Conservation (phyloP, 2,888 invertebrate species). For the Nomada goodeniana region DNA sequence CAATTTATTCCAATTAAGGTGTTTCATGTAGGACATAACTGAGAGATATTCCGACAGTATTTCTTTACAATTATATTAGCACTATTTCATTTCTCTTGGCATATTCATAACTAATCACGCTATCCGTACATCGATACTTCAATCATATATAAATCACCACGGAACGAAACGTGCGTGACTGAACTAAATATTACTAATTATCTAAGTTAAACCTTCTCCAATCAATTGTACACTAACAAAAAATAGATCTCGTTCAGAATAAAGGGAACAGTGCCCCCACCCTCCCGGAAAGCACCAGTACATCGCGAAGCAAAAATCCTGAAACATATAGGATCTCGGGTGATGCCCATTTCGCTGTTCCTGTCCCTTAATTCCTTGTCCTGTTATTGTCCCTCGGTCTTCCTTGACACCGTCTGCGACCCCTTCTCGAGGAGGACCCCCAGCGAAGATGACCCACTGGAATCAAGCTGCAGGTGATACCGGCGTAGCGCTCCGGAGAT, state of each 20-base stretch:
- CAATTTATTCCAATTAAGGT: too few relatives aligned
- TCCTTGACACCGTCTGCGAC: constrained; percentile 43
- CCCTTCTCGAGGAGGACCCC: constrained; percentile 69
- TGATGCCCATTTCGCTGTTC: constrained; percentile 24
- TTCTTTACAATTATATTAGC: too few relatives aligned
- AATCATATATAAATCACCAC: too few relatives aligned
- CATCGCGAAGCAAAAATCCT: not conserved
- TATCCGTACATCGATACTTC: too few relatives aligned
- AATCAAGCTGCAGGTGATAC: constrained; percentile 73
- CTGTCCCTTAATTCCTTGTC: constrained; percentile 25
- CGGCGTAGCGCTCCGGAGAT: constrained; percentile 51
- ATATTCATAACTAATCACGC: too few relatives aligned
- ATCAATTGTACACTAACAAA: not conserved
- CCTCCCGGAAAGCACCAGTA: not conserved
- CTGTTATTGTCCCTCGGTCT: constrained; percentile 34
- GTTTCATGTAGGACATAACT: too few relatives aligned
- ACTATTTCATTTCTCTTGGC: too few relatives aligned
- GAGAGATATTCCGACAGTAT: too few relatives aligned
- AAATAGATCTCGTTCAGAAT: not conserved
- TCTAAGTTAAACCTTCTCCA: too few relatives aligned
- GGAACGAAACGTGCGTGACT: too few relatives aligned
- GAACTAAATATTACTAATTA: too few relatives aligned
- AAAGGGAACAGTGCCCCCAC: not conserved
- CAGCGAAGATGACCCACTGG: constrained; percentile 68
- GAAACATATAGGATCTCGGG: not conserved